A percentile compares a stretch with the other conserved stretches of the same genome.
Conservation (phyloP, 1,140 invertebrate genomes). For the Lamellibrachia luymesi region DNA sequence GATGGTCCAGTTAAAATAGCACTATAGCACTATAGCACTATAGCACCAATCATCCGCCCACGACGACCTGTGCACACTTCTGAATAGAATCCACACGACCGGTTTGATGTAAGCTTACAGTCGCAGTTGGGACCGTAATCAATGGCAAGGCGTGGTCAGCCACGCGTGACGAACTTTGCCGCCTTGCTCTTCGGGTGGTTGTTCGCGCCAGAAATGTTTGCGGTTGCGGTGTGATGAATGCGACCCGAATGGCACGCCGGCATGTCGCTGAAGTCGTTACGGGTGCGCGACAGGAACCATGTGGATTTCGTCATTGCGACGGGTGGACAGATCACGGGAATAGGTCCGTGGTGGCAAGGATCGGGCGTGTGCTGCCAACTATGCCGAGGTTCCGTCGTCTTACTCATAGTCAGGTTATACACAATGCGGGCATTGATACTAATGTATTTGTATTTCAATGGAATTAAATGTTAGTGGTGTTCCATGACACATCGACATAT, state of each 20-base stretch:
- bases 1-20: too few relatives aligned
- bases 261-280: background rate
- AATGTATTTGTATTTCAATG: background rate
- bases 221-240: background rate
- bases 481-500: background rate
- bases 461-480: background rate
- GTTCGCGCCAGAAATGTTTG: background rate
- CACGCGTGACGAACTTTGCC: background rate
- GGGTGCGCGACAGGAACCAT: background rate
- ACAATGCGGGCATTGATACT: background rate
- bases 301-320: background rate
- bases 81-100: background rate
- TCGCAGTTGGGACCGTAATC: background rate
- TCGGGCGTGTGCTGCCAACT: background rate
- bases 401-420: background rate
- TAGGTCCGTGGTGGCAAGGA: background rate
- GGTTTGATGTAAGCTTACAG: background rate
- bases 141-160: background rate
- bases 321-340: background rate
- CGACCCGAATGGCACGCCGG: background rate
- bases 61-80: background rate
- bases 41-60: background rate
- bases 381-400: background rate
- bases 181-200: background rate
- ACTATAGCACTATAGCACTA: background rate